Evolutionary conservation across 2,797 vertebrate species (phyloP).

Genomic region (Esox lucius): DNA sequence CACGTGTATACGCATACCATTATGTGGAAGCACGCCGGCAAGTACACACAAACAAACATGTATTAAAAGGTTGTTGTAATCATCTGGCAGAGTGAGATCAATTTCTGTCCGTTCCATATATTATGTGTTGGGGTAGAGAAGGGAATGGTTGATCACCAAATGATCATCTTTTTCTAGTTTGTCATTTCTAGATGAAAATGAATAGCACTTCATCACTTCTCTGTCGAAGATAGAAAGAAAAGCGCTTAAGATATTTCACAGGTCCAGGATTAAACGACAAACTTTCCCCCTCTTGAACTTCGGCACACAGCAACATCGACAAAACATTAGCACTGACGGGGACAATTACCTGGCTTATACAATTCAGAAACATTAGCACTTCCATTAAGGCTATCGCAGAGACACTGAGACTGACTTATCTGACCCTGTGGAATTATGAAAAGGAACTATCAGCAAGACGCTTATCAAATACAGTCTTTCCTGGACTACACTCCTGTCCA

Average conservation of each 20-base stretch:
- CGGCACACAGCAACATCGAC: slow-evolving; percentile 57
- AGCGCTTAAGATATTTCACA: slow-evolving; percentile 67
- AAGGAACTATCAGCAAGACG: slow-evolving; percentile 37
- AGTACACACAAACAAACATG: slow-evolving; percentile 40
- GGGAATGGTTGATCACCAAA: slow-evolving; percentile 72
- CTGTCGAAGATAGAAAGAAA: slow-evolving; percentile 67
- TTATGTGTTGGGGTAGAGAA: slow-evolving; percentile 58
- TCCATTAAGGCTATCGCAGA: slow-evolving; percentile 56
- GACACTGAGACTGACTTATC: slow-evolving; percentile 63
- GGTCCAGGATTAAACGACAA: slow-evolving; percentile 43
- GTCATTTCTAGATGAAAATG: slow-evolving; percentile 78
- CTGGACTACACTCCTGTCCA: slow-evolving; percentile 51
- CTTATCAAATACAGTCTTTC: slow-evolving; percentile 48
- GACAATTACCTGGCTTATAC: slow-evolving; percentile 67
- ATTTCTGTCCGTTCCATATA: slow-evolving; percentile 29
- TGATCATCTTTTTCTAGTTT: slow-evolving; percentile 67
- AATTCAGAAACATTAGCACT: slow-evolving; percentile 79
- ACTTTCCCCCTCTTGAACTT: slow-evolving; percentile 54
- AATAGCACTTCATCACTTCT: slow-evolving; percentile 68
- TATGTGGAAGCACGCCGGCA: slow-evolving; percentile 51
- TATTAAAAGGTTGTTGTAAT: slow-evolving; percentile 49
- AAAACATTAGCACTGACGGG: slow-evolving; percentile 69
- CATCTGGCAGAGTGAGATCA: slow-evolving; percentile 56
- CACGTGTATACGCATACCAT: slow-evolving; percentile 62
- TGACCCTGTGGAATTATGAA: slow-evolving; percentile 56